Evolutionary conservation across 1,140 invertebrate genomes (phyloP).

Genomic region (Patella vulgata): DNA sequence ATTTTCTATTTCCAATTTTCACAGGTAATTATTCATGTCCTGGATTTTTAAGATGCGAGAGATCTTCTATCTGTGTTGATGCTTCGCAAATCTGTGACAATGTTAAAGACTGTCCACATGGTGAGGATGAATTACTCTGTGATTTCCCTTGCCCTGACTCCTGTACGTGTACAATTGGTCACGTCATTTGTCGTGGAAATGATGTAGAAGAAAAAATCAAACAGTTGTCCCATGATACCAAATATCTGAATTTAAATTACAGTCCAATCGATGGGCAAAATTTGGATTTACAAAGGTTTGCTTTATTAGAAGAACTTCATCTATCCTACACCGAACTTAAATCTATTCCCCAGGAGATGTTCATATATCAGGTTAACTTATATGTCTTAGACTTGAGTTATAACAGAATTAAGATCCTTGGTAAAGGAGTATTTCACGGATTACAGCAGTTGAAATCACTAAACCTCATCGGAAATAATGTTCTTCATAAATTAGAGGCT

Average conservation of each 20-base stretch:
- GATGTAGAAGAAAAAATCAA: conserved; percentile 11
- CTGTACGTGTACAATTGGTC: conserved; percentile 14
- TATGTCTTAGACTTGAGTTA: conserved; percentile 13
- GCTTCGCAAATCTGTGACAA: conserved; percentile 9
- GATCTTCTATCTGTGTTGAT: conserved; percentile 12
- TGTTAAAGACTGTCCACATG: conserved; percentile 14
- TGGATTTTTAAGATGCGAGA: conserved; percentile 15
- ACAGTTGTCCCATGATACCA: not conserved
- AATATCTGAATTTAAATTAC: not conserved
- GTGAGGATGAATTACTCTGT: conserved; percentile 24
- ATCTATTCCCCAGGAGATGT: not conserved
- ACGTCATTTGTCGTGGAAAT: conserved; percentile 15
- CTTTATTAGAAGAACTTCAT: not conserved
- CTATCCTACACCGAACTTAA: not conserved
- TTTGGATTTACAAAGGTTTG: not conserved
- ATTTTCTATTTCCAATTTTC: no score
- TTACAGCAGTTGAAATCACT: conserved; percentile 11
- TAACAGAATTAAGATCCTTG: conserved; percentile 7
- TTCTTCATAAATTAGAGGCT: not conserved
- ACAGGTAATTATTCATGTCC: conserved; percentile 10
- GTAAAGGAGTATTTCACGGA: not conserved
- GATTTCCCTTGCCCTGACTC: conserved; percentile 56
- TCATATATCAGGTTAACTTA: not conserved
- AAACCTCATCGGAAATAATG: conserved; percentile 4
- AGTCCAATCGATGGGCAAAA: not conserved